These are phyloP conservation scores for Mya arenaria DNA, from an alignment of 1,140 invertebrate species.

Conservation along the genomic window DNA sequence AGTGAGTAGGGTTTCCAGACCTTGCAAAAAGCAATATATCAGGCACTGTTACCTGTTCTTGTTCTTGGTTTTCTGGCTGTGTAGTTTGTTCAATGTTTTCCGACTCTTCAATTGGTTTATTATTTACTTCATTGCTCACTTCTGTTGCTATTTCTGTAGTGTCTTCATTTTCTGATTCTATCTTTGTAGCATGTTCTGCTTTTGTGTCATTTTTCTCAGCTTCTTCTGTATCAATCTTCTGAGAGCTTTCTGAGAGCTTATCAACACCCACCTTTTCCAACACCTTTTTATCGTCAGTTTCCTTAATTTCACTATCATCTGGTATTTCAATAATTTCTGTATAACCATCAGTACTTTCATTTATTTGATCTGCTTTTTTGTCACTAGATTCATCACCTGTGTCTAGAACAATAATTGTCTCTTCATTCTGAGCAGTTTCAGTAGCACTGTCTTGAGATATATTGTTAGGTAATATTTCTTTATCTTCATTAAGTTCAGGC, in stretches of 20 bases:
- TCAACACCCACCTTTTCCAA: neutral
- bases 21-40: slow-evolving; percentile 29
- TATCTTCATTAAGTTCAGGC: neutral
- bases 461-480: neutral
- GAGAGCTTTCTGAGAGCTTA: neutral
- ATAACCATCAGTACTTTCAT: neutral
- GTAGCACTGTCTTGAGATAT: neutral
- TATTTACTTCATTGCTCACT: too few species aligned
- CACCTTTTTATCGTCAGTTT: too few species aligned
- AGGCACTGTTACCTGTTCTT: neutral
- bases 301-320: neutral
- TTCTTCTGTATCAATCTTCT: neutral
- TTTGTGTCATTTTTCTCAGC: neutral
- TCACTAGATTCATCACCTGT: neutral
- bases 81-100: neutral
- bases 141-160: too few species aligned
- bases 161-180: too few species aligned
- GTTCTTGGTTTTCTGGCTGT: neutral
- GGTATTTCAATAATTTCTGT: neutral
- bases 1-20: slow-evolving; percentile 26
- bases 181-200: too few species aligned
- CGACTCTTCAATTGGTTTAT: too few species aligned
- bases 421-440: neutral
- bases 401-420: neutral
- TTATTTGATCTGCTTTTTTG: neutral